A percentile compares a stretch with the other conserved stretches of the same genome.
Evolutionary conservation across 2,888 invertebrate genomes (phyloP).

Genomic region (Heliconius sara): DNA sequence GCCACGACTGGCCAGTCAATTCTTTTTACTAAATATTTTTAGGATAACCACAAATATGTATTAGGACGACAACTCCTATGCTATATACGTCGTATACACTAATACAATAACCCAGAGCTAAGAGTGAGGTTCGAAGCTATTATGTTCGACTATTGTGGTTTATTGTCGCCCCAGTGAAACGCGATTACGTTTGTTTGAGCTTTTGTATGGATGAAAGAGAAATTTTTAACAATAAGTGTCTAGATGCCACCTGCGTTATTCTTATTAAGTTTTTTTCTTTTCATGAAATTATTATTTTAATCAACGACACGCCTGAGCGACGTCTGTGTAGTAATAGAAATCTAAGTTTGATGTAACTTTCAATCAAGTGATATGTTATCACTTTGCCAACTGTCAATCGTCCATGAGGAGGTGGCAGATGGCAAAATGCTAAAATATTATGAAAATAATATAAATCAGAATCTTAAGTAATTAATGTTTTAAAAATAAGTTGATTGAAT

Average conservation of each 20-base stretch:
- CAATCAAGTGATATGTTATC: not conserved
- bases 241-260: conserved; percentile 21
- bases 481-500: too few relatives aligned
- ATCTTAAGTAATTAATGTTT: too few relatives aligned
- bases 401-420: too few relatives aligned
- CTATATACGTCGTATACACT: conserved; percentile 37
- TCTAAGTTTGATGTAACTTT: not conserved
- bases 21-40: too few relatives aligned
- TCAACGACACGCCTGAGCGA: not conserved
- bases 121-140: conserved; percentile 35
- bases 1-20: too few relatives aligned
- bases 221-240: not conserved
- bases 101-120: conserved; percentile 35
- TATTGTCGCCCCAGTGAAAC: conserved; percentile 45
- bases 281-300: not conserved
- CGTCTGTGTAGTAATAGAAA: not conserved
- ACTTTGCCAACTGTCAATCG: not conserved
- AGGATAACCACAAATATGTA: too few relatives aligned
- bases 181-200: conserved; percentile 38
- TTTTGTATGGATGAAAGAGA: conserved; percentile 31
- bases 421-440: not conserved
- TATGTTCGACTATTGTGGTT: conserved; percentile 42
- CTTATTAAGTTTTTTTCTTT: not conserved
- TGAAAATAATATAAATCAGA: not conserved
- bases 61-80: conserved; percentile 19